Evolutionary conservation across 2,888 invertebrate species (phyloP).

Genomic region (Catocala sponsa): DNA sequence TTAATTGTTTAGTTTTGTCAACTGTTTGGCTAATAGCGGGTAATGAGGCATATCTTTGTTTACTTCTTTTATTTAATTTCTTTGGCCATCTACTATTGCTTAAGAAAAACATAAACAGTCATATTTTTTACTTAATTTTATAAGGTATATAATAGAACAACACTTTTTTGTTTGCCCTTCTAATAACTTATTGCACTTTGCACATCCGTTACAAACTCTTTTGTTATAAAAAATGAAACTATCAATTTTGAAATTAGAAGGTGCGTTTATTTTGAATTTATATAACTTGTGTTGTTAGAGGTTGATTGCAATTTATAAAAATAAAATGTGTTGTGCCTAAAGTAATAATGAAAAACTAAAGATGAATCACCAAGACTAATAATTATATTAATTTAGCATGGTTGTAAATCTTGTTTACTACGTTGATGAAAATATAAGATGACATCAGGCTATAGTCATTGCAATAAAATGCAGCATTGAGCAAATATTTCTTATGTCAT

Average conservation of each 20-base stretch:
- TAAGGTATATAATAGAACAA: neutral
- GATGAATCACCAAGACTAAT: too few species aligned
- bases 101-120: too few species aligned
- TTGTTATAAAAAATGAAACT: neutral
- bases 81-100: neutral
- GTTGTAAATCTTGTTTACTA: neutral
- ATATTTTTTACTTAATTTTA: too few species aligned
- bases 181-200: neutral
- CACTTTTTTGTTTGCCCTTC: neutral
- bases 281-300: neutral
- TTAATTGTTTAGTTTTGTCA: conserved; percentile 22
- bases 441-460: conserved; percentile 37
- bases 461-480: conserved; percentile 12
- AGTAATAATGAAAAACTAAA: too few species aligned
- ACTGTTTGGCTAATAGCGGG: conserved; percentile 15
- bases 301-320: neutral
- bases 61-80: neutral
- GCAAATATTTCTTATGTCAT: conserved; percentile 23
- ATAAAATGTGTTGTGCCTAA: neutral
- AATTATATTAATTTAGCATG: too few species aligned
- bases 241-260: neutral
- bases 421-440: conserved; percentile 16
- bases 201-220: neutral
- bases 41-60: neutral
- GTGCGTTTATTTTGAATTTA: neutral